Evolutionary conservation across 2,888 invertebrate species (phyloP).

Genomic region (Raillietiella orientalis): DNA sequence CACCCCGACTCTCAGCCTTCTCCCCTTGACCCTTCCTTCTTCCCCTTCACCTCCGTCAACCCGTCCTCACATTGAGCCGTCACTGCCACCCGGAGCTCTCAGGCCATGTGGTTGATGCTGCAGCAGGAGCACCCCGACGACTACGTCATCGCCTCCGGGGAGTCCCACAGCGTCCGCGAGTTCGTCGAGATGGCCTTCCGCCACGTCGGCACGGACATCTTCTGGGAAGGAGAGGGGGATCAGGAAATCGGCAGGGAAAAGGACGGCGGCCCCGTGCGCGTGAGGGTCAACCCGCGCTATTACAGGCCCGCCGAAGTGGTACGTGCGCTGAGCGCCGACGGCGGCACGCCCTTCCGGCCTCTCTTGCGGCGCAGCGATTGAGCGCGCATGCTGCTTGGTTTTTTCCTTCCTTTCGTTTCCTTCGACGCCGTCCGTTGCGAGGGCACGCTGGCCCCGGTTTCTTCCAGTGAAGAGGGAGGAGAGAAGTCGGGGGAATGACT

Average conservation of each 20-base stretch:
- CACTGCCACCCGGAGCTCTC: constrained; percentile 5
- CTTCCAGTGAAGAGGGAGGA: too few relatives aligned
- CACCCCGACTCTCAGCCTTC: too few relatives aligned
- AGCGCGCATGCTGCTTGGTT: too few relatives aligned
- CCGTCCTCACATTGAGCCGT: background rate
- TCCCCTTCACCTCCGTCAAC: background rate
- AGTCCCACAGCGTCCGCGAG: constrained; percentile 73
- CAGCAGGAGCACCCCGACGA: constrained; percentile 73
- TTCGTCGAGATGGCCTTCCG: constrained; percentile 77
- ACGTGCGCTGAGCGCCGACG: too few relatives aligned
- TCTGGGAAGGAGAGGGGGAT: constrained; percentile 59
- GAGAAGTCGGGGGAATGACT: too few relatives aligned
- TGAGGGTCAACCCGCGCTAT: constrained; percentile 68
- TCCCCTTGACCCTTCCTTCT: background rate
- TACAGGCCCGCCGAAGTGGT: constrained; percentile 86
- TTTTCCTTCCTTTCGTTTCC: too few relatives aligned
- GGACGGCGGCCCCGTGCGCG: constrained; percentile 33
- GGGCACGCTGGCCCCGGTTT: too few relatives aligned
- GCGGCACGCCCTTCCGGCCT: too few relatives aligned
- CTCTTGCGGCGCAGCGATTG: too few relatives aligned
- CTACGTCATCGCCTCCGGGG: constrained; percentile 88
- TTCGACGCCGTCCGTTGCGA: too few relatives aligned
- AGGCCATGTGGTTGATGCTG: constrained; percentile 99
- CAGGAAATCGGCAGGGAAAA: constrained; percentile 48
- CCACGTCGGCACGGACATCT: constrained; percentile 39